Evolutionary conservation across 2,888 invertebrate species (phyloP), one percentile per base, ranked within the genome.

Genomic region (Rhorus exstirpatorius): DNA sequence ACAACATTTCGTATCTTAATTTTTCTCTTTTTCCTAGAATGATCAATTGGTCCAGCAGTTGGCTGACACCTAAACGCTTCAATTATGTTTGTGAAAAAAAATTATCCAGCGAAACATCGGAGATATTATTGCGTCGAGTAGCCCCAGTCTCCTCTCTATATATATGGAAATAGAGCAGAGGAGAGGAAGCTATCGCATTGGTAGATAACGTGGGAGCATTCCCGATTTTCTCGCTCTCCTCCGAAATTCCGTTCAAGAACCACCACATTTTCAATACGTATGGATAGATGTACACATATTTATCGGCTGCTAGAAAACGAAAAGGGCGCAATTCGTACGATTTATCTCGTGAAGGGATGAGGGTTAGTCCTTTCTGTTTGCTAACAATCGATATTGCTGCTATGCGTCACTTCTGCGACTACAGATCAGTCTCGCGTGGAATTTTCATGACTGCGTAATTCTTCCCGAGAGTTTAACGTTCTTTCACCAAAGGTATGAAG

Each of bases 371-470:
- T 6, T 31, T 31, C 6, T 31, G 31, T 31, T 31, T 31, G 31
- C 31, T 2, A 31, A 31, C 31, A 31, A 6, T 31, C 2, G 2
- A 6, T 31, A 31, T 31, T 6, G 31, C 31, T 31, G 31, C 31
- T 46, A 65, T 55, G 46, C 55, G 58, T 60, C 67, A 10, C 17
- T 44, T 60, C 24, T 46, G 49, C 1, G 38, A 35, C 41, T 38
- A 19, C 68, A 68, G 61, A 77, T 77, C 77, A 70, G 68, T 77
- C 77, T 77, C 38, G 49, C 68, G 49, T 51, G 68, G 68, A 77
- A 77, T 68, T 68, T 77, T 77, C 68, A 77, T 68, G 77, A 68
- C 68, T 68, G 60, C 77, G 68, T 77, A 68, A 68, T 77, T 38
- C 3, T 14, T 26, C 55, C 55, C 49, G 67, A 67, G 67, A 58